A percentile compares a stretch with the other conserved stretches of the same genome.
phyloP scores from a whole-genome alignment of 2,113 vertebrate species.

The Lampris megalopsis region DNA sequence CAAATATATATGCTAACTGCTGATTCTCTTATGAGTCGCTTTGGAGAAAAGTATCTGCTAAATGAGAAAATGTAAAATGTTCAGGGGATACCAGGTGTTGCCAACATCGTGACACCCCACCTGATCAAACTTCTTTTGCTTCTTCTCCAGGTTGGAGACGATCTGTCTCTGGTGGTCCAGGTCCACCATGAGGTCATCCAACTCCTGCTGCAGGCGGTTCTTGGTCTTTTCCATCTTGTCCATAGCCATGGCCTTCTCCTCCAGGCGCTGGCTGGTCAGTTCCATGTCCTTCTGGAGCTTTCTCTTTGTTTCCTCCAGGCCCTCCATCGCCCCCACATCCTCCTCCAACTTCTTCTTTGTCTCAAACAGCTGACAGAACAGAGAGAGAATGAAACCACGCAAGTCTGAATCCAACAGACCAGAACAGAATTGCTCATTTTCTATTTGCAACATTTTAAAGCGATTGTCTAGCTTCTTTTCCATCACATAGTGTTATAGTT shows the following conservation, averaged over 20 bases:
- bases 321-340: slow-evolving; percentile 90
- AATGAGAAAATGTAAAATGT: no score
- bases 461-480: neutral
- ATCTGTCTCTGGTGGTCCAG: slow-evolving; percentile 97
- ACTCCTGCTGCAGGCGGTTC: slow-evolving; percentile 95
- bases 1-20: no score
- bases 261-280: slow-evolving; percentile 88
- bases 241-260: slow-evolving; percentile 92
- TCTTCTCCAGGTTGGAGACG: slow-evolving; percentile 97
- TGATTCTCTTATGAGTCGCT: no score
- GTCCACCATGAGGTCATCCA: slow-evolving; percentile 95
- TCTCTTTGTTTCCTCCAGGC: slow-evolving; percentile 92
- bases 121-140: slow-evolving; percentile 99
- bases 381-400: neutral
- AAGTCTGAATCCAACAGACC: no score
- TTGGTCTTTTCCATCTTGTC: slow-evolving; percentile 99
- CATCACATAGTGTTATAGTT: no score
- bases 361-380: slow-evolving; percentile 85
- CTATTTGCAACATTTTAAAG: neutral
- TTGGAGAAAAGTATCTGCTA: no score
- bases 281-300: slow-evolving; percentile 94
- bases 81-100: no score
- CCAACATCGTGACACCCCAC: slow-evolving; percentile 65
- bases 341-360: slow-evolving; percentile 97
- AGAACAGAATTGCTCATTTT: neutral